phyloP scores from a whole-genome alignment of 23 tunicate genomes.

The Oikopleura dioica region DNA sequence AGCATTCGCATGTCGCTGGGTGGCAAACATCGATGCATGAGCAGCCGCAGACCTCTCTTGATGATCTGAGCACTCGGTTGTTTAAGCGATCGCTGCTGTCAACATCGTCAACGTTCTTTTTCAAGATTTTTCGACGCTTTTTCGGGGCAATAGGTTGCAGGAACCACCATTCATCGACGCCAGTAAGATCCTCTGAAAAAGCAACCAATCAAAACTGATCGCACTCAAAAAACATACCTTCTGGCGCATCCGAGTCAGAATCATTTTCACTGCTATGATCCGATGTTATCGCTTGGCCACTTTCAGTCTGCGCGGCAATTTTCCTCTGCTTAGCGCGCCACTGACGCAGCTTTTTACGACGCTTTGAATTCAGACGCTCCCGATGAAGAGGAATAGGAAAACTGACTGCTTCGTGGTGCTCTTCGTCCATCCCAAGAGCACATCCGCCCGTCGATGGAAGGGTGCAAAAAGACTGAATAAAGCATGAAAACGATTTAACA shows the following conservation, averaged over 20 bases:
- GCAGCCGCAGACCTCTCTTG: slow-evolving; percentile 8
- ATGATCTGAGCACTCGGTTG: background rate
- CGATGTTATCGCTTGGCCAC: background rate
- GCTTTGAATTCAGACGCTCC: slow-evolving; percentile 10
- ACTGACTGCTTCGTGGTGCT: background rate
- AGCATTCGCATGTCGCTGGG: background rate
- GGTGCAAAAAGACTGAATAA: slow-evolving; percentile 10
- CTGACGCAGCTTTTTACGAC: slow-evolving; percentile 1
- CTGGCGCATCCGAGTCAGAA: slow-evolving; percentile 12
- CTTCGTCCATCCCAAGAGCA: background rate
- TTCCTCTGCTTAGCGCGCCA: background rate
- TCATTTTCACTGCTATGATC: background rate
- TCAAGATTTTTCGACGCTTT: slow-evolving; percentile 11
- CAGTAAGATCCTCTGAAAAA: slow-evolving; percentile 8
- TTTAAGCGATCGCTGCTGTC: background rate
- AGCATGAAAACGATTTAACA: too few relatives aligned
- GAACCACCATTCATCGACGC: slow-evolving; percentile 13
- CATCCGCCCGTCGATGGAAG: slow-evolving; percentile 6
- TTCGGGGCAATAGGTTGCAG: slow-evolving; percentile 9
- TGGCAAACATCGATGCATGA: background rate
- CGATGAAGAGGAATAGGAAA: background rate
- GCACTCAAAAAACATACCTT: too few relatives aligned
- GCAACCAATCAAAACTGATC: too few relatives aligned
- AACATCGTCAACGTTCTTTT: background rate
- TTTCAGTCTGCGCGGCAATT: background rate